These are phyloP conservation scores for Thalpophila matura DNA, from an alignment of 2,888 invertebrate genomes.

Conservation along the genomic window DNA sequence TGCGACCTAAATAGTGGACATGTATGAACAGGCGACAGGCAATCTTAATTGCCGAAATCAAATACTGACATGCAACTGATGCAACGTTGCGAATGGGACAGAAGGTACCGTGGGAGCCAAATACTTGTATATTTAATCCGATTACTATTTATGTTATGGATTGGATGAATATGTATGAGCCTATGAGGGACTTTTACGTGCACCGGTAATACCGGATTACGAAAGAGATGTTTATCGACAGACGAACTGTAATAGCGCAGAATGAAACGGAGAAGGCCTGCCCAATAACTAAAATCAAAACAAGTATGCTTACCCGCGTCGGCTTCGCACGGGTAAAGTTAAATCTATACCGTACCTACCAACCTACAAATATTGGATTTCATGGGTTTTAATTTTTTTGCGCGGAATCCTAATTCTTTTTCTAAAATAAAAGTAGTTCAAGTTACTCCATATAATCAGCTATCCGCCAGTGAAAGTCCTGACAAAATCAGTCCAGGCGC, in stretches of 20 bases:
- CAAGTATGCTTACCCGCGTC: too few species aligned
- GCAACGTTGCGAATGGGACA: slow-evolving; percentile 41
- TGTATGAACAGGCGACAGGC: slow-evolving; percentile 45
- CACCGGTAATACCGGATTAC: slow-evolving; percentile 52
- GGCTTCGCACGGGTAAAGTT: too few species aligned
- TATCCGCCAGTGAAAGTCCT: too few species aligned
- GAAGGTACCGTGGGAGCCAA: slow-evolving; percentile 57
- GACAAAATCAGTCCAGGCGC: too few species aligned
- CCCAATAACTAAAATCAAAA: too few species aligned
- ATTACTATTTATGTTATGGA: slow-evolving; percentile 60
- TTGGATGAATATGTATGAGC: slow-evolving; percentile 69
- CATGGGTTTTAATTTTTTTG: too few species aligned
- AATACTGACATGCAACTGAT: slow-evolving; percentile 44
- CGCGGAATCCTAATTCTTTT: too few species aligned
- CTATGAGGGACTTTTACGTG: slow-evolving; percentile 46
- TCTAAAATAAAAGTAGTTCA: too few species aligned
- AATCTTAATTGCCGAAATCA: slow-evolving; percentile 61
- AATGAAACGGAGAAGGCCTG: slow-evolving; percentile 19
- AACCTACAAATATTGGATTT: too few species aligned
- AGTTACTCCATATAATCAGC: too few species aligned
- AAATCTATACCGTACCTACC: too few species aligned
- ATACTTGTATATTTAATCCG: slow-evolving; percentile 56
- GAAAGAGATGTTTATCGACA: slow-evolving; percentile 57
- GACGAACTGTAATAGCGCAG: slow-evolving; percentile 22
- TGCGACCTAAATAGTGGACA: slow-evolving; percentile 55